phyloP scores from a whole-genome alignment of 2,888 invertebrate species.

The Nephrotoma flavescens region DNA sequence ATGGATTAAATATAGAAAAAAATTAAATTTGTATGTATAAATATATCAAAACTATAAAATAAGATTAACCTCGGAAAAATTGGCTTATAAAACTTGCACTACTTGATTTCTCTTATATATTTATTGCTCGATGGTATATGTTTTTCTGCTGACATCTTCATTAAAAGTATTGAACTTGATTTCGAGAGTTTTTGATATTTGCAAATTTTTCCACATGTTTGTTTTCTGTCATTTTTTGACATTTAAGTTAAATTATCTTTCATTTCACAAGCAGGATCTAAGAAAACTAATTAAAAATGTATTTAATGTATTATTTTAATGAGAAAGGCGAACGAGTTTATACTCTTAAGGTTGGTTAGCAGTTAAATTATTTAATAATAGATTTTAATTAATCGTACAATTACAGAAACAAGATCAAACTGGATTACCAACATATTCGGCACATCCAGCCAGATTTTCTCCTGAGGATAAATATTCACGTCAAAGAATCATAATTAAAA shows the following conservation, averaged over 20 bases:
- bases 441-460: conserved; percentile 87
- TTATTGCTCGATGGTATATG: too few relatives aligned
- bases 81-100: too few relatives aligned
- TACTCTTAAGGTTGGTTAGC: conserved; percentile 56
- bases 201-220: not conserved
- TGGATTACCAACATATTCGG: conserved; percentile 71
- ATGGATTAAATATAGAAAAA: too few relatives aligned
- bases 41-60: too few relatives aligned
- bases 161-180: not conserved
- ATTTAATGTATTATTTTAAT: conserved; percentile 61
- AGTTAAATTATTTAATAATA: not conserved
- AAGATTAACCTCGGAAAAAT: too few relatives aligned
- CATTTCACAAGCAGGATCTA: not conserved
- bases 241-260: not conserved
- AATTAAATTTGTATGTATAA: too few relatives aligned
- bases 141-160: not conserved
- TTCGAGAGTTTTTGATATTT: not conserved
- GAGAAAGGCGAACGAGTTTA: conserved; percentile 70
- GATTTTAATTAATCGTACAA: not conserved
- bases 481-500: conserved; percentile 77
- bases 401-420: conserved; percentile 14
- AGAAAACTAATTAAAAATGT: conserved; percentile 38
- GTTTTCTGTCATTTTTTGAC: not conserved
- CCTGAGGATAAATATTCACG: conserved; percentile 90
- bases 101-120: too few relatives aligned